A percentile compares a stretch with the other conserved stretches of the same genome.
Evolutionary conservation across 2,113 vertebrate species (phyloP).

Genomic region (Solea solea): DNA sequence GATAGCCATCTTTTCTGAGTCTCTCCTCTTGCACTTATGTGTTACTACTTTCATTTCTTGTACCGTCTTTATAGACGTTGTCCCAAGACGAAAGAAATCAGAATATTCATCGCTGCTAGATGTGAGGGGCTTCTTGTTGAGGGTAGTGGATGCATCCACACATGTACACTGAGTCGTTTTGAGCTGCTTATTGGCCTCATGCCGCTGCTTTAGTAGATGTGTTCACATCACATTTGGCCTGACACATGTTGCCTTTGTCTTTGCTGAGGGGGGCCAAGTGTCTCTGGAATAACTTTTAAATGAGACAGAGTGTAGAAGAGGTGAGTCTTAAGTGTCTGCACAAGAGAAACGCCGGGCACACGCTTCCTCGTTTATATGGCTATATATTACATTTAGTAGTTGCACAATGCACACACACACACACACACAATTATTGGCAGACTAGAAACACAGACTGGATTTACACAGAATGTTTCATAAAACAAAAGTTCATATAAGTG

Average conservation of each 20-base stretch:
- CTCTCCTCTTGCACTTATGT: slow-evolving; percentile 4
- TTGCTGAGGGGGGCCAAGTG: slow-evolving; percentile 18
- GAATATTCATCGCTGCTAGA: slow-evolving; percentile 20
- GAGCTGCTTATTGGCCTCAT: slow-evolving; percentile 10
- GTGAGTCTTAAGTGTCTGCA: slow-evolving; percentile 30
- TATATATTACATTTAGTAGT: slow-evolving; percentile 52
- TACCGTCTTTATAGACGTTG: background rate
- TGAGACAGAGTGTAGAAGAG: slow-evolving; percentile 19
- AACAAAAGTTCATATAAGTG: background rate
- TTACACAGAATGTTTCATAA: background rate
- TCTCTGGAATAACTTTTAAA: slow-evolving; percentile 45
- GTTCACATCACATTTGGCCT: background rate
- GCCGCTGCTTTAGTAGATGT: background rate
- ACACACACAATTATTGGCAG: slow-evolving; percentile 37
- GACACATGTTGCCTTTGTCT: slow-evolving; percentile 22
- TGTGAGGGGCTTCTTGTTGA: slow-evolving; percentile 17
- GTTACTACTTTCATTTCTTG: slow-evolving; percentile 14
- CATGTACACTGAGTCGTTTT: background rate
- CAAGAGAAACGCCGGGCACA: slow-evolving; percentile 30
- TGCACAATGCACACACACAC: slow-evolving; percentile 26
- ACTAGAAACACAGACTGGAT: slow-evolving; percentile 44
- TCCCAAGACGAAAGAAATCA: background rate
- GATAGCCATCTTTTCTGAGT: slow-evolving; percentile 28
- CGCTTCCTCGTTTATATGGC: slow-evolving; percentile 34
- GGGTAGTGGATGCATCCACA: background rate